A percentile compares a stretch with the other conserved stretches of the same genome.
phyloP scores from a whole-genome alignment of 2,888 invertebrate species.

The Spilarctia lutea region DNA sequence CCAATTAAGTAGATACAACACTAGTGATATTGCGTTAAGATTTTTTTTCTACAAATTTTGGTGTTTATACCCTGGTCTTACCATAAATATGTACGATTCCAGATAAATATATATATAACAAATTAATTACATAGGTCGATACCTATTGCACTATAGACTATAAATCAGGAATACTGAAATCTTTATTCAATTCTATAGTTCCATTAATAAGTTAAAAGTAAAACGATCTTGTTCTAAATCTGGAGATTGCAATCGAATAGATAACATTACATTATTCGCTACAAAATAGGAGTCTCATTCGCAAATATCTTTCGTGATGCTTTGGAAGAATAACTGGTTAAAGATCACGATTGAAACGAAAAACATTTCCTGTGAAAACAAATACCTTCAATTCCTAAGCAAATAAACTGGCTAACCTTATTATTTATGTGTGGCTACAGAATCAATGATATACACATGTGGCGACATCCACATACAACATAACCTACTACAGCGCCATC shows the following conservation, averaged over 20 bases:
- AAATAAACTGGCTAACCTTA: background rate
- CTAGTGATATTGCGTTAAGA: no score
- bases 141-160: background rate
- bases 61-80: no score
- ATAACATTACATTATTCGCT: constrained; percentile 39
- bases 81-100: background rate
- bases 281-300: constrained; percentile 27
- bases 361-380: background rate
- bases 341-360: constrained; percentile 16
- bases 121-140: background rate
- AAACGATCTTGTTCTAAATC: constrained; percentile 43
- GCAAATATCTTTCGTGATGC: constrained; percentile 32
- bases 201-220: constrained; percentile 32
- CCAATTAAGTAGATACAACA: no score
- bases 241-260: constrained; percentile 43
- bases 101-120: background rate
- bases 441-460: no score
- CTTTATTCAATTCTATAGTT: background rate
- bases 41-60: no score
- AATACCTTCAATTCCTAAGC: background rate
- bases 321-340: constrained; percentile 21
- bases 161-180: background rate
- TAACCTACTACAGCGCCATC: no score
- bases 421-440: background rate
- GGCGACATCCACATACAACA: no score